Evolutionary conservation across 2,888 invertebrate species (phyloP).

Genomic region (Agrilus cyanescens): DNA sequence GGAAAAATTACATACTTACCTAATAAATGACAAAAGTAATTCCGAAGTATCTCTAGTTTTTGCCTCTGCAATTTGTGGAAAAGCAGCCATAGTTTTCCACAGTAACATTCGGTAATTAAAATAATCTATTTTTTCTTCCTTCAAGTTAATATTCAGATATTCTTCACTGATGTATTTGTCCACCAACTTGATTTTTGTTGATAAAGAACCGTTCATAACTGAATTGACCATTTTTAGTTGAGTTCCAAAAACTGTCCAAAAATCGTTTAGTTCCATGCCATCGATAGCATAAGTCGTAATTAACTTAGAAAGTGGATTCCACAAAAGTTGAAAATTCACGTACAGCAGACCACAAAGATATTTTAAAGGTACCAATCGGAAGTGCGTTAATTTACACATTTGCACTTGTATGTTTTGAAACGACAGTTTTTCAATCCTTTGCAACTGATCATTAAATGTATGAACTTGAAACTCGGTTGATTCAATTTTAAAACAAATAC

Average conservation of each 20-base stretch:
- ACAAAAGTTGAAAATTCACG: constrained; percentile 77
- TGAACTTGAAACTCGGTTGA: constrained; percentile 58
- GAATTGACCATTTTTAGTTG: constrained; percentile 44
- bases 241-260: constrained; percentile 59
- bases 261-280: constrained; percentile 45
- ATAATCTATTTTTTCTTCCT: constrained; percentile 53
- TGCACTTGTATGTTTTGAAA: constrained; percentile 44
- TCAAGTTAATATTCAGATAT: constrained; percentile 22
- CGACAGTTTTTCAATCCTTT: constrained; percentile 60
- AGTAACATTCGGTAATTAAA: constrained; percentile 66
- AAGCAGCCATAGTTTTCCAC: constrained; percentile 66
- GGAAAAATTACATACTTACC: constrained; percentile 33
- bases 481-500: constrained; percentile 59
- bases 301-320: constrained; percentile 71
- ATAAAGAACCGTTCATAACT: constrained; percentile 32
- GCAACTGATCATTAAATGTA: constrained; percentile 67
- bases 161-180: constrained; percentile 23
- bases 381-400: constrained; percentile 44
- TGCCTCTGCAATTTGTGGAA: constrained; percentile 64
- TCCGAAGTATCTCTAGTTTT: constrained; percentile 70
- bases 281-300: constrained; percentile 59
- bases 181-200: constrained; percentile 12
- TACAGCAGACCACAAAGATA: constrained; percentile 75
- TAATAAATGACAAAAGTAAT: constrained; percentile 69
- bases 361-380: constrained; percentile 54